These are phyloP conservation scores for Cyrtonyx montezumae DNA, from an alignment of 2,113 vertebrate species.

Conservation along the genomic window DNA sequence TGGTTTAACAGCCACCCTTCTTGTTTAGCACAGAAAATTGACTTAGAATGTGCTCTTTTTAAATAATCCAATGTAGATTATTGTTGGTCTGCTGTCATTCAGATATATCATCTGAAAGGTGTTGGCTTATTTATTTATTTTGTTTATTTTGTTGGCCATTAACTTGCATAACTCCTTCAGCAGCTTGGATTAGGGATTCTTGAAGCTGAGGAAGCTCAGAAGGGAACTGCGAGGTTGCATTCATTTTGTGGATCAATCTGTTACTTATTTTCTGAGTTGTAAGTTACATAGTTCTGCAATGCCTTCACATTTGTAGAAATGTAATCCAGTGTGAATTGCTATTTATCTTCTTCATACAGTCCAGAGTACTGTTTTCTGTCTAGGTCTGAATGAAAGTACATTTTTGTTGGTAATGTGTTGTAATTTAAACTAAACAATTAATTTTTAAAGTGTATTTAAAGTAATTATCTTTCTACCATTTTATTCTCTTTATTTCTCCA, in stretches of 20 bases:
- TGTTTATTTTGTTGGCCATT: not conserved
- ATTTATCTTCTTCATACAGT: not conserved
- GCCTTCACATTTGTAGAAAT: not conserved
- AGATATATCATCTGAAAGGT: not conserved
- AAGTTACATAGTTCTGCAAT: not conserved
- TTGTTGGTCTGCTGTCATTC: not conserved
- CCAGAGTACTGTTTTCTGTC: not conserved
- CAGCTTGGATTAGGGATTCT: not conserved
- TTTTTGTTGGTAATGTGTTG: not conserved
- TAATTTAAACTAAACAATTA: not conserved
- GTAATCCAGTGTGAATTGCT: constrained; percentile 11
- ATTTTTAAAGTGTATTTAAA: not conserved
- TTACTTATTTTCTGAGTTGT: not conserved
- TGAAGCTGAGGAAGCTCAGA: not conserved
- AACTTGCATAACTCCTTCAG: not conserved
- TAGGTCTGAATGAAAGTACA: not conserved
- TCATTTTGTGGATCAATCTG: not conserved
- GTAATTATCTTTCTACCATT: not conserved
- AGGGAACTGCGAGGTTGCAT: not conserved
- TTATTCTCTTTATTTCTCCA: not conserved
- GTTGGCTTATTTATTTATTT: not conserved
- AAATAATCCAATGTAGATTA: not conserved
- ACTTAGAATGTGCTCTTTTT: not conserved
- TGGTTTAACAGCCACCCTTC: not conserved
- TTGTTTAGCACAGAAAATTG: not conserved